Percentiles rank a stretch among this genome's conserved stretches.
These are phyloP conservation scores for Tricholaema leucomelas DNA, from an alignment of 2,113 vertebrate species.

Conservation along the genomic window DNA sequence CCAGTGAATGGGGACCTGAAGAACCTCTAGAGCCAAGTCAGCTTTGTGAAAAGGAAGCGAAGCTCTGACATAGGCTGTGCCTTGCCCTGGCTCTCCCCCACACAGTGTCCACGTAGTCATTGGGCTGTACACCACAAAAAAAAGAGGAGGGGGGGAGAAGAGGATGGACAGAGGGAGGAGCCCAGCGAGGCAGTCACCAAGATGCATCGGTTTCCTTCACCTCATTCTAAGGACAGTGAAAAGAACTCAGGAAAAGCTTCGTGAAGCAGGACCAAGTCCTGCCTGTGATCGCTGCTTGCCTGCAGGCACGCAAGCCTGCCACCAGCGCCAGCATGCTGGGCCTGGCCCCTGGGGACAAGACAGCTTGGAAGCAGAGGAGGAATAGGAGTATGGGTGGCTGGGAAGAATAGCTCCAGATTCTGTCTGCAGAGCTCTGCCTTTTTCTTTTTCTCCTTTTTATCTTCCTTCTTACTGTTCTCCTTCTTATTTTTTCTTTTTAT, in stretches of 20 bases:
- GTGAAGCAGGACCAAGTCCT: background rate
- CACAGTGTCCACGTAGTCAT: conserved; percentile 8
- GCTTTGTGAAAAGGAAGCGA: background rate
- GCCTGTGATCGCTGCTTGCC: background rate
- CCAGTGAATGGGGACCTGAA: background rate
- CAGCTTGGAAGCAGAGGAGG: background rate
- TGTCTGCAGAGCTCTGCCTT: background rate
- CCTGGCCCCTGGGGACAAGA: background rate
- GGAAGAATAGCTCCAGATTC: background rate
- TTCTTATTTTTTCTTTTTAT: background rate
- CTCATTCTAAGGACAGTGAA: conserved; percentile 28
- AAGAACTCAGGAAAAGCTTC: background rate
- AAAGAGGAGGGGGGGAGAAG: background rate
- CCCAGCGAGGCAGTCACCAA: background rate
- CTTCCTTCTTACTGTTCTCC: no score
- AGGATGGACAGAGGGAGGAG: conserved; percentile 21
- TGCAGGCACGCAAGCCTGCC: background rate
- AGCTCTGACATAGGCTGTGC: background rate
- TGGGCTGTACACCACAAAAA: background rate
- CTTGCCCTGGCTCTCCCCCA: background rate
- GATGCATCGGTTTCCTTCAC: background rate
- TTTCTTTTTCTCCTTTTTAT: background rate
- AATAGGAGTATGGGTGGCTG: background rate
- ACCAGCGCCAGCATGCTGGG: background rate
- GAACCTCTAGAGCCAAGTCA: background rate